Base-by-base conservation (phyloP, 2,797 vertebrate species). In the Clarias laeviceps region DNA sequence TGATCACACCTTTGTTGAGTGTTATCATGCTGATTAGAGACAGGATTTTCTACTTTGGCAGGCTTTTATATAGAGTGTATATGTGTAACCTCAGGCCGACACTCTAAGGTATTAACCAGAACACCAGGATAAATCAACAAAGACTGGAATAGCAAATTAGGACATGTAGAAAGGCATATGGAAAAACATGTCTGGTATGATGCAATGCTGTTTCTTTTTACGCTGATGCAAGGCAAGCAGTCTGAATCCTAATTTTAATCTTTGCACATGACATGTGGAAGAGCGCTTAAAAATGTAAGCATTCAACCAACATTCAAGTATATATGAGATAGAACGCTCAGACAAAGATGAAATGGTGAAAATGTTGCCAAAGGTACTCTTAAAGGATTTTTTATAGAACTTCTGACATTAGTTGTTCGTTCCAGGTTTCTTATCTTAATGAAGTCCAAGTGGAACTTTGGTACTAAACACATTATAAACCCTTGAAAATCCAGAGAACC, bases 1-100 rank as follows among this genome's bases (percentile, higher is more conserved):
- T 32, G 76, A n/a, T 61, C 76, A 61, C 65, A 40, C 56, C 54
- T 37, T 84, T 79, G 74, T 69, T 68, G 9, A 64, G 20, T 1
- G 32, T 77, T 84, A 34, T 56, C 45, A 65, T 57, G 40, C n/a
- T 40, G 17, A 9, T 59, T 20, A 64, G 29, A 65, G 27, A 37
- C 40, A 3, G 27, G 20, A 61, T 78, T 79, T 40, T 62, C 57
- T 37, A 1, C 76, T 61, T 45, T 24, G 56, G 62, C 57, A 62
- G 18, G 57, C 32, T 79, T 79, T 62, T 3, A n/a, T 17, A n/a
- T 24, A 79, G 12, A 54, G n/a, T n/a, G n/a, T n/a, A 61, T 61
- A 78, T 2, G 29, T 78, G 18, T 34, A 24, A 59, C 29, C 56
- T 61, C 18, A 0, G 32, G 32, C n/a, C 40, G 22, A 40, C 56